Evolutionary conservation across 2,113 vertebrate species (phyloP), one percentile per base, ranked within the genome.

Genomic region (Aptenodytes forsteri): DNA sequence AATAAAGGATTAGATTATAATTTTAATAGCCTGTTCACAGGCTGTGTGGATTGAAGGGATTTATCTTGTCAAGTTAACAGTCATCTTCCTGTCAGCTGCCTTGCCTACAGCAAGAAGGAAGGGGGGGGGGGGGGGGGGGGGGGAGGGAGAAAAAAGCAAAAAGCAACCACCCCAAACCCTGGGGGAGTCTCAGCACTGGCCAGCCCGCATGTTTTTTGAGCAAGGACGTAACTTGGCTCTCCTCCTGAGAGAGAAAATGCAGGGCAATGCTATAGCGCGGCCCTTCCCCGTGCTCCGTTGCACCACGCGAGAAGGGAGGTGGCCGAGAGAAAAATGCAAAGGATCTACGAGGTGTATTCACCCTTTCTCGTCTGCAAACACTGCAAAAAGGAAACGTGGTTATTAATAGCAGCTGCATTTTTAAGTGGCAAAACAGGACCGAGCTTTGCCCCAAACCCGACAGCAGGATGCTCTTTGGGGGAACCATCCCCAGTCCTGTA

Each of bases 71-170:
- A 80, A 66, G 73, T 61, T 87, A 93, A 73, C 66, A 85, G 94
- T 84, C 93, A 96, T 87, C 89, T 91, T 93, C 95, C 94, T 87
- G 94, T 94, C 94, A 97, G 95, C 95, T 96, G 94, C 80, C 73
- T 82, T 84, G 89, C 91, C 94, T 89, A 12, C 36, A 89, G 94
- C 47, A 69, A 69, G 10, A 73, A 7, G 11, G 9, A 30, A 69
- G 69, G 42, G 13, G 42, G 42, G 15, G 42, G 42, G 42, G 14
- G 42, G 67, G 65, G n/a, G 69, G 42, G 13, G 42, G 14, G 15
- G 42, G 42, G 42, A 14, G 42, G 67, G 65, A 85, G 18, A 47
- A 47, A 71, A 72, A 14, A 77, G 2, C 8, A 29, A 78, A 88
- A 92, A 92, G 21, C 46, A 65, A 23, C 4, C 42, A 22, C 52